A percentile compares a stretch with the other conserved stretches of the same genome.
Conservation (phyloP, 2,888 invertebrate species). For the Cantharis rustica region DNA sequence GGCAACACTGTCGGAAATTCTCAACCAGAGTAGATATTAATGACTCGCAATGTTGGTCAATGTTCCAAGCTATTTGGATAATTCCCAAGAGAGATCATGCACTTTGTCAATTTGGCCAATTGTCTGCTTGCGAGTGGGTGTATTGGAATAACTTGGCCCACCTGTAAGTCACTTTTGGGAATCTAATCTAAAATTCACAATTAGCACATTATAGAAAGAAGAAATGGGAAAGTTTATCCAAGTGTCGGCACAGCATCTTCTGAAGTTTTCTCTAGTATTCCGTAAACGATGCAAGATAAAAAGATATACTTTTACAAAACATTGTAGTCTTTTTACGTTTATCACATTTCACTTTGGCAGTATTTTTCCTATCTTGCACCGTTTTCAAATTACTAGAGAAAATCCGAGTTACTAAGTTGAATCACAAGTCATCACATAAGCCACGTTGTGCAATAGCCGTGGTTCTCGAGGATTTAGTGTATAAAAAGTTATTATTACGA, state of each 20-base stretch:
- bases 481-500: not conserved
- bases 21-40: not conserved
- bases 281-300: too few relatives aligned
- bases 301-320: too few relatives aligned
- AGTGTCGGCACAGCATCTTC: not conserved
- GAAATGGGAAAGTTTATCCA: not conserved
- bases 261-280: not conserved
- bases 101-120: not conserved
- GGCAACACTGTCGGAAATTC: not conserved
- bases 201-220: not conserved
- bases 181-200: not conserved
- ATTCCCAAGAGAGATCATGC: not conserved
- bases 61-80: not conserved
- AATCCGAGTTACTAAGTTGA: too few relatives aligned
- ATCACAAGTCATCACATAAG: too few relatives aligned
- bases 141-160: not conserved
- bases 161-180: not conserved
- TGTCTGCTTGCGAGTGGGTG: not conserved
- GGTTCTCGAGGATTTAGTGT: too few relatives aligned
- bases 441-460: not conserved
- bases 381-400: too few relatives aligned
- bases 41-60: not conserved
- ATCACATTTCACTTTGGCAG: too few relatives aligned
- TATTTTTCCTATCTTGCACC: too few relatives aligned
- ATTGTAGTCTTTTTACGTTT: too few relatives aligned